These are phyloP conservation scores for Ctenicera cuprea DNA, from an alignment of 2,888 invertebrate species.

Conservation along the genomic window DNA sequence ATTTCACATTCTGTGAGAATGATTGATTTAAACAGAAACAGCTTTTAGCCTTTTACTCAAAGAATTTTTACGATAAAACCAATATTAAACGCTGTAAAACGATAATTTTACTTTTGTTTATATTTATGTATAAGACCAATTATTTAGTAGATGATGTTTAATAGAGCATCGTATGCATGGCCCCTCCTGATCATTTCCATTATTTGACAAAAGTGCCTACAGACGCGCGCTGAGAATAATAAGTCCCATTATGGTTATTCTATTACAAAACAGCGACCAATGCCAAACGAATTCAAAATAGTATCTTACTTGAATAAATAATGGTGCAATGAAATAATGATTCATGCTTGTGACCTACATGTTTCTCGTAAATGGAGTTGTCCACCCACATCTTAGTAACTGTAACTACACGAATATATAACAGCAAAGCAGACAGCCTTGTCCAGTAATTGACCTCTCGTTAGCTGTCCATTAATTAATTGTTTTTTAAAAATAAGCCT, in stretches of 20 bases:
- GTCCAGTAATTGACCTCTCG: conserved; percentile 28
- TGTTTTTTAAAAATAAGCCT: background rate
- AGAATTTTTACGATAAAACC: no score
- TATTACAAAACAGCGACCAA: background rate
- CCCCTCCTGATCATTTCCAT: background rate
- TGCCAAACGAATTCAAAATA: background rate
- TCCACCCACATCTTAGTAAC: conserved; percentile 21
- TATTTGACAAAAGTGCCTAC: no score
- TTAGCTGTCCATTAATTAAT: conserved; percentile 24
- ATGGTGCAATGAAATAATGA: conserved; percentile 20
- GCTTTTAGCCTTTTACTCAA: no score
- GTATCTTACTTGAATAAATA: conserved; percentile 12
- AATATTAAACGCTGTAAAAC: no score
- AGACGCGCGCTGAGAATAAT: no score
- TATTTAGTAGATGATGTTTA: background rate
- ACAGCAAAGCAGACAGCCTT: conserved; percentile 28
- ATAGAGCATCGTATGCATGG: no score
- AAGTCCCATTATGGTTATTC: no score
- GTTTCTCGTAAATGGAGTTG: conserved; percentile 24
- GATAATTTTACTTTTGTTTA: no score
- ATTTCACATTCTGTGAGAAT: no score
- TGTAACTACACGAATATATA: conserved; percentile 8
- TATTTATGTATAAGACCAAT: no score
- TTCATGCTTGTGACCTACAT: conserved; percentile 27
- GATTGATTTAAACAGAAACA: no score